phyloP scores from a whole-genome alignment of 2,113 vertebrate species.

The Equus przewalskii region DNA sequence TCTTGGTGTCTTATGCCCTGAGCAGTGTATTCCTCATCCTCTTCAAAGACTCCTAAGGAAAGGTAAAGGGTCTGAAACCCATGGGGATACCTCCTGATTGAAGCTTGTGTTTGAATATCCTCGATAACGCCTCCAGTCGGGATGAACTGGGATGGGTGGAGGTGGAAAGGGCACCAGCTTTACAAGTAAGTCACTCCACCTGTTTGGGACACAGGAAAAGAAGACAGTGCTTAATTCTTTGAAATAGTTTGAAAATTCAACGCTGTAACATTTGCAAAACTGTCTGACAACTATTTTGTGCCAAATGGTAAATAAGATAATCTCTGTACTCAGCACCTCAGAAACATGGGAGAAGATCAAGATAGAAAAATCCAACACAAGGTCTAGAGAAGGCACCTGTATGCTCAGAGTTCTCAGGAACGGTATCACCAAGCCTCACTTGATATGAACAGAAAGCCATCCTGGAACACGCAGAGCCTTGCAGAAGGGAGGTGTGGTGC shows the following conservation, averaged over 20 bases:
- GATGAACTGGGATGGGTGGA: neutral
- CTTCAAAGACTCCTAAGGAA: neutral
- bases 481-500: neutral
- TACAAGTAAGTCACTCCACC: neutral
- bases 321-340: neutral
- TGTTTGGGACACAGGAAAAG: neutral
- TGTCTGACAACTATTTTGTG: neutral
- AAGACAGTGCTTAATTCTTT: neutral
- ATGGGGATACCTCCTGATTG: neutral
- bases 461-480: neutral
- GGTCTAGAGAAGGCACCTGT: neutral
- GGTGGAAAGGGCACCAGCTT: neutral
- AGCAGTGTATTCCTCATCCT: neutral
- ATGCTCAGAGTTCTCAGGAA: neutral
- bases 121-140: neutral
- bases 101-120: neutral
- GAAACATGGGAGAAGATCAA: neutral
- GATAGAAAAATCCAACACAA: neutral
- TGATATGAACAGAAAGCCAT: neutral
- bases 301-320: neutral
- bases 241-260: neutral
- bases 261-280: neutral
- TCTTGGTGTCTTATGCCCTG: neutral
- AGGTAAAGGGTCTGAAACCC: neutral
- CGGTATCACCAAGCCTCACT: neutral